Percentiles rank a stretch among this genome's conserved stretches.
Evolutionary conservation across 2,797 vertebrate genomes (phyloP).

Genomic region (Morelia viridis): DNA sequence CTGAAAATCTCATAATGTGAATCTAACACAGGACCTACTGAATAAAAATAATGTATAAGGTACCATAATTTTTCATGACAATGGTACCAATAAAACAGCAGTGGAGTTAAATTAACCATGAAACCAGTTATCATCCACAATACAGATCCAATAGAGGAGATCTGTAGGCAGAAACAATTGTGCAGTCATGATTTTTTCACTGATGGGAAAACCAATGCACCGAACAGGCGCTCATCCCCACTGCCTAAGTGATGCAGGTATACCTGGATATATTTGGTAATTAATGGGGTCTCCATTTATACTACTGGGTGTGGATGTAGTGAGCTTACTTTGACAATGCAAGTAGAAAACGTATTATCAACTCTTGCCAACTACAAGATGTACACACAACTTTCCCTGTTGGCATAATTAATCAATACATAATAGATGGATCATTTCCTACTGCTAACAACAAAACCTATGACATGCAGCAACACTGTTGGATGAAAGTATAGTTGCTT

Average conservation of each 20-base stretch:
- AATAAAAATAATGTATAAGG: not conserved
- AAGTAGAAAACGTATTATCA: not conserved
- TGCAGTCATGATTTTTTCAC: not conserved
- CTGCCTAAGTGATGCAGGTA: not conserved
- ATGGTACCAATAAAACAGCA: not conserved
- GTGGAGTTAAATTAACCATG: not conserved
- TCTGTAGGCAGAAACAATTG: not conserved
- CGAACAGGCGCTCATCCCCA: not conserved
- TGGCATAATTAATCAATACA: not conserved
- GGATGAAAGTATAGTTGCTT: not conserved
- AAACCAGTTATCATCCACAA: not conserved
- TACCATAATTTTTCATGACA: not conserved
- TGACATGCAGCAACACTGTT: not conserved
- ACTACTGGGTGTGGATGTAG: not conserved
- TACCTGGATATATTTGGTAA: not conserved
- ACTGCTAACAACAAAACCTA: not conserved
- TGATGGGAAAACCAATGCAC: not conserved
- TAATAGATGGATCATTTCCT: not conserved
- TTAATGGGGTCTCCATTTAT: not conserved
- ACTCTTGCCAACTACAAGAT: not conserved
- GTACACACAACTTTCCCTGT: not conserved
- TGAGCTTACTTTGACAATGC: not conserved
- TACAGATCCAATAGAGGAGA: not conserved
- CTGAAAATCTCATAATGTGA: not conserved
- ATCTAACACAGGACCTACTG: not conserved